Conservation (phyloP, 2,113 vertebrate species). For the Rhipidura dahli region DNA sequence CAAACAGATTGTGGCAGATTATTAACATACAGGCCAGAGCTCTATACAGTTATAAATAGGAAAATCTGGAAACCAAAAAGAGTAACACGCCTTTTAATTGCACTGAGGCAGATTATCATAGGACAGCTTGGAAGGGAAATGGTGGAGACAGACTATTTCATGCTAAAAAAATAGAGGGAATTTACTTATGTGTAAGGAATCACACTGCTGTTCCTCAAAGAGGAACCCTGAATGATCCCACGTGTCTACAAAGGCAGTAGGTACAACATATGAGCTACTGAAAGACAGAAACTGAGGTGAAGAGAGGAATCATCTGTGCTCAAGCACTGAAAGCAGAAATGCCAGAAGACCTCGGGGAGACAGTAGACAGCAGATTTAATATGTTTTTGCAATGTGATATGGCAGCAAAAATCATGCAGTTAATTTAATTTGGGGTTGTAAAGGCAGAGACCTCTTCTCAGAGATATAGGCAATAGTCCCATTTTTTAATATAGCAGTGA, state of each 20-base stretch:
- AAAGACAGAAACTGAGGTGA: constrained; percentile 28
- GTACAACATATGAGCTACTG: constrained; percentile 22
- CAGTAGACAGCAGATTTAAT: constrained; percentile 58
- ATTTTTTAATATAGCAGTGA: constrained; percentile 58
- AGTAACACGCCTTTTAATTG: neutral
- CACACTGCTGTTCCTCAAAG: neutral
- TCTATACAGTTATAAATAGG: constrained; percentile 4
- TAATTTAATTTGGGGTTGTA: constrained; percentile 67
- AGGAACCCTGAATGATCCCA: neutral
- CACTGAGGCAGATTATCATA: neutral
- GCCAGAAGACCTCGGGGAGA: constrained; percentile 55
- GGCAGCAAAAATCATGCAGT: constrained; percentile 61
- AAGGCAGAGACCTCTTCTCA: constrained; percentile 54
- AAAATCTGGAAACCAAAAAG: constrained; percentile 18
- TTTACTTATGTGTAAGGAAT: constrained; percentile 11
- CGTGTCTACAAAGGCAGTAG: constrained; percentile 19
- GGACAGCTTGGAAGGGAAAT: constrained; percentile 6
- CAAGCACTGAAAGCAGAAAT: constrained; percentile 43
- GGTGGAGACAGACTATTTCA: constrained; percentile 9
- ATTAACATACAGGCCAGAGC: neutral
- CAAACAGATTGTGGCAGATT: constrained; percentile 9
- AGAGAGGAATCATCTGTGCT: constrained; percentile 52
- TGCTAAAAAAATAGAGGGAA: neutral
- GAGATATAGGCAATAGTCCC: constrained; percentile 30
- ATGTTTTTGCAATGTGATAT: constrained; percentile 60